phyloP scores from a whole-genome alignment of 2,113 vertebrate genomes.

The Pteropus alecto region DNA sequence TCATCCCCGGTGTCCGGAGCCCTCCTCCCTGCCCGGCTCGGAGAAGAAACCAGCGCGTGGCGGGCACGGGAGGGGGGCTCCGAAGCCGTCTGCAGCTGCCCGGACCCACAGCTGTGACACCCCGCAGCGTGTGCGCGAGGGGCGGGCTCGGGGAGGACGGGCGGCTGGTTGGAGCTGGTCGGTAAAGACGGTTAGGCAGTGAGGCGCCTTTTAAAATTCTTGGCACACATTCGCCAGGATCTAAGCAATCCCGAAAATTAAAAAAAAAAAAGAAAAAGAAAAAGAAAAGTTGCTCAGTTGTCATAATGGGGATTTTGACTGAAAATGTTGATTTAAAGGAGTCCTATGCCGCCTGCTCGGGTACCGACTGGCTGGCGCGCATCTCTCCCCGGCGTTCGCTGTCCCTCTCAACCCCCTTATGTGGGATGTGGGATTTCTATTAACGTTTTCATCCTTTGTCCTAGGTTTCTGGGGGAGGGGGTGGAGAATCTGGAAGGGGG shows the following conservation, averaged over 20 bases:
- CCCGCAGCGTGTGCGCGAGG: background rate
- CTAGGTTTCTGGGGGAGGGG: background rate
- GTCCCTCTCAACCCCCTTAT: background rate
- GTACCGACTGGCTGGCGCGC: background rate
- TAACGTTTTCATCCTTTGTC: background rate
- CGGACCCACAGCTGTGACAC: background rate
- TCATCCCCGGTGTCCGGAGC: rapidly evolving
- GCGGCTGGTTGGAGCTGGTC: background rate
- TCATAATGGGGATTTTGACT: background rate
- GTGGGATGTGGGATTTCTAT: background rate
- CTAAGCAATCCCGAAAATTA: constrained; percentile 43
- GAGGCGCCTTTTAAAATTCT: background rate
- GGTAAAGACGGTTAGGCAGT: constrained; percentile 14
- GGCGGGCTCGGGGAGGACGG: rapidly evolving
- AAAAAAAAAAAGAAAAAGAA: background rate
- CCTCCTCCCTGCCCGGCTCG: rapidly evolving
- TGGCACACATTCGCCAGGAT: background rate
- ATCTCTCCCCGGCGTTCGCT: background rate
- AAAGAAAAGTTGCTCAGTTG: background rate
- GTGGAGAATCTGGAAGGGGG: background rate
- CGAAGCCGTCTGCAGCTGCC: background rate
- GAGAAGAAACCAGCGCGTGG: rapidly evolving
- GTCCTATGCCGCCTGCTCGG: background rate
- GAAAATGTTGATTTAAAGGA: background rate
- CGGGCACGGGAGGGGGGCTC: background rate